phyloP scores from a whole-genome alignment of 2,888 invertebrate genomes.

The Drosophila putrida region DNA sequence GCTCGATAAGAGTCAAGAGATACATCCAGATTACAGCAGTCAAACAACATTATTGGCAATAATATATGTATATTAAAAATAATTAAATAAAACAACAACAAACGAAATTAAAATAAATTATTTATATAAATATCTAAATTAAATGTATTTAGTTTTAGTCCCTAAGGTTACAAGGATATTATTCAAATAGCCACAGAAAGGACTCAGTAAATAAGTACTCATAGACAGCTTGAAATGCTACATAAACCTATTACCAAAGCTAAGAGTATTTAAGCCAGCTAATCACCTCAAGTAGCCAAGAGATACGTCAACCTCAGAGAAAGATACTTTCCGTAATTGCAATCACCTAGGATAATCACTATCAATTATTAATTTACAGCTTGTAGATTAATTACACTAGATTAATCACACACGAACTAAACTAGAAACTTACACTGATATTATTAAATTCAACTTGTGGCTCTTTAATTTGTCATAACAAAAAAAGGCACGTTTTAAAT shows the following conservation, averaged over 20 bases:
- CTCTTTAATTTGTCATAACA: constrained; percentile 8
- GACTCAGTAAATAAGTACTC: not conserved
- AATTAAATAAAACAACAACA: not conserved
- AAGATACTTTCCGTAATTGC: not conserved
- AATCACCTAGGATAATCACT: not conserved
- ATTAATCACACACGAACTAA: constrained; percentile 3
- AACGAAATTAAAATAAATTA: not conserved
- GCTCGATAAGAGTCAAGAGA: not conserved
- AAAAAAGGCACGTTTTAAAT: not conserved
- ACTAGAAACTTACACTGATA: constrained; percentile 2
- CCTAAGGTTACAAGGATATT: no score
- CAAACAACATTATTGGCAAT: no score
- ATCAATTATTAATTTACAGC: constrained; percentile 11
- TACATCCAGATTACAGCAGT: no score
- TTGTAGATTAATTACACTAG: not conserved
- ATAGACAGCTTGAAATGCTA: not conserved
- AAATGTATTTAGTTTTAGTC: no score
- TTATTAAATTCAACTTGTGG: constrained; percentile 3
- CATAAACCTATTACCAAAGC: not conserved
- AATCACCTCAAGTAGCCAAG: not conserved
- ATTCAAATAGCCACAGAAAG: no score
- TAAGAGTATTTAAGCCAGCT: not conserved
- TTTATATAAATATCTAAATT: not conserved
- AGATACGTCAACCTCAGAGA: not conserved
- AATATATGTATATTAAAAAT: not conserved